Evolutionary conservation across 2,113 vertebrate species (phyloP), one percentile per base, ranked within the genome.

Genomic region (Myiopsitta monachus): DNA sequence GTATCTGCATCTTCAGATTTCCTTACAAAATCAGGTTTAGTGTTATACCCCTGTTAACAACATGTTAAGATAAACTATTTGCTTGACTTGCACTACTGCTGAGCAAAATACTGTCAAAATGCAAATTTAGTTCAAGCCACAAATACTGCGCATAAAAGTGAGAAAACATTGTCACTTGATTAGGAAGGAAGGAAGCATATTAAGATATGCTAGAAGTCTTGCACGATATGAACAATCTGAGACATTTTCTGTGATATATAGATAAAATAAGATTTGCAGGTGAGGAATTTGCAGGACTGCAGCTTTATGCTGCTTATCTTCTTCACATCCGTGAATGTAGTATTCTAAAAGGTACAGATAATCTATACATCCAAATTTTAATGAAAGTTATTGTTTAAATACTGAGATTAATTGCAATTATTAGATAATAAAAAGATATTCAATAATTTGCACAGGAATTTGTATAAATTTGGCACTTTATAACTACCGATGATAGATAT

Each of bases 161-260:
- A 94, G 76, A 33, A 61, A 64, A 16, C 3, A 39, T 3, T 4
- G 15, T 14, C 15, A 52, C 23, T 62, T 55, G 16, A 43, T 47
- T 18, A 70, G 27, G 51, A 80, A 41, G 12, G 3, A n/a, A 55
- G 54, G 31, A 55, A 55, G 31, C 31, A 55, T 33, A 70, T 27
- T 62, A 59, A 44, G 11, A 79, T 36, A 54, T 0, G 0, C 2
- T 22, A 62, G 6, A 33, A 36, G 14, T 27, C 38, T 83, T 64
- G 14, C 17, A 76, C 64, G 3, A 36, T 24, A 54, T 4, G 9
- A 77, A 64, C 18, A 28, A 17, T 18, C 17, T 61, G 19, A 51
- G 11, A 43, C 12, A 55, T 47, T 66, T 28, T 51, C 19, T 39
- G 24, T n/a, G 17, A 74, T 23, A 51, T 7, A 39, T 28, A 31